A percentile compares a stretch with the other conserved stretches of the same genome.
phyloP scores from a whole-genome alignment of 2,888 invertebrate species.

The Melinaea marsaeus region DNA sequence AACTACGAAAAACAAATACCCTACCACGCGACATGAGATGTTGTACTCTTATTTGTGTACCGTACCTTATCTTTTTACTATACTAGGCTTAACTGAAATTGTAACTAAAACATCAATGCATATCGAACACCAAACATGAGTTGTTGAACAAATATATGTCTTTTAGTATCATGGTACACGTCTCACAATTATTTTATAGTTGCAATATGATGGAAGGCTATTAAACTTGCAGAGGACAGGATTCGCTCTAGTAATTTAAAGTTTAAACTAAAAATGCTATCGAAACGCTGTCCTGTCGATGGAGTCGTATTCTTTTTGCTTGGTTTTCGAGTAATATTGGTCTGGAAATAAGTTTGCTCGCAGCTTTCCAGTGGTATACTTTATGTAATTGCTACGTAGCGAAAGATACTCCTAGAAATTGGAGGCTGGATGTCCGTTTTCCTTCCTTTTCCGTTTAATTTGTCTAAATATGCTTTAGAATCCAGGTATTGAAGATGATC shows the following conservation, averaged over 20 bases:
- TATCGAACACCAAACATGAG: not conserved
- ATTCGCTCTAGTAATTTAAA: conserved; percentile 61
- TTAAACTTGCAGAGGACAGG: conserved; percentile 43
- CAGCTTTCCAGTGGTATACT: conserved; percentile 16
- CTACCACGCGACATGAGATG: conserved; percentile 7
- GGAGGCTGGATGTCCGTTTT: conserved; percentile 4
- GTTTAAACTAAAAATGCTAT: conserved; percentile 55
- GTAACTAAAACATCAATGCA: conserved; percentile 15
- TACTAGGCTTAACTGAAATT: not conserved
- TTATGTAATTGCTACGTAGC: conserved; percentile 24
- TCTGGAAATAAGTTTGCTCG: conserved; percentile 17
- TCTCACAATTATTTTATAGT: conserved; percentile 38
- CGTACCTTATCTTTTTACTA: conserved; percentile 14
- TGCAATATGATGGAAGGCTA: conserved; percentile 23
- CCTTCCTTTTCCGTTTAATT: conserved; percentile 12
- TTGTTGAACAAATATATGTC: conserved; percentile 7
- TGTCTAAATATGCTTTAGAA: conserved; percentile 2
- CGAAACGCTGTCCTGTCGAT: conserved; percentile 36
- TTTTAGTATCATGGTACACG: conserved; percentile 25
- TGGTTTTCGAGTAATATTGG: conserved; percentile 22
- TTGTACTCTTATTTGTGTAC: not conserved
- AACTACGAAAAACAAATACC: conserved; percentile 51
- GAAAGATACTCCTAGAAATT: conserved; percentile 22
- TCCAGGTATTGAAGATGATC: not conserved
- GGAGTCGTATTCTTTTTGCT: conserved; percentile 33